A percentile compares a stretch with the other conserved stretches of the same genome.
These are phyloP conservation scores for Drosophila gunungcola DNA, from an alignment of 1,140 invertebrate genomes.

Conservation along the genomic window DNA sequence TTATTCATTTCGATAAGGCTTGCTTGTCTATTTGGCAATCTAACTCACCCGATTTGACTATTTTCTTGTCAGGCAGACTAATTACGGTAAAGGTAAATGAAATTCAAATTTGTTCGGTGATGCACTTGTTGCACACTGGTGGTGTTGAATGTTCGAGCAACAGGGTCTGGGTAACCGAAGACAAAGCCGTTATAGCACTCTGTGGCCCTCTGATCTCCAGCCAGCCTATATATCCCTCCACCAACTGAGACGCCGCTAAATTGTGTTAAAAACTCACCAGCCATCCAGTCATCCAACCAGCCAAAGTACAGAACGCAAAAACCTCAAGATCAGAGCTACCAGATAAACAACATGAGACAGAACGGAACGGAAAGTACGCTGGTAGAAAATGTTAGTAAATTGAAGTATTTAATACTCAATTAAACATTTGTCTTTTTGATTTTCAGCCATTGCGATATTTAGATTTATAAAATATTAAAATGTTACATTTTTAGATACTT, in stretches of 20 bases:
- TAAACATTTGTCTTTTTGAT: too few species aligned
- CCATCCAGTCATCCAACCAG: conserved; percentile 18
- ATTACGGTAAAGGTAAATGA: conserved; percentile 68
- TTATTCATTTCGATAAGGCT: conserved; percentile 1
- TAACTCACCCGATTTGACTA: background rate
- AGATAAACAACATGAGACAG: conserved; percentile 64
- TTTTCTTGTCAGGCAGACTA: conserved; percentile 23
- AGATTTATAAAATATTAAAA: too few species aligned
- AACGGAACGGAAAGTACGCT: conserved; percentile 38
- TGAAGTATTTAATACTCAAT: too few species aligned
- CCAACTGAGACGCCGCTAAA: conserved; percentile 61
- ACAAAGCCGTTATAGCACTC: conserved; percentile 58
- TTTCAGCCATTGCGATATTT: too few species aligned
- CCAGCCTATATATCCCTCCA: conserved; percentile 6
- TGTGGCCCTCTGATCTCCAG: background rate
- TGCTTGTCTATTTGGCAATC: background rate
- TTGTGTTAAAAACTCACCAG: conserved; percentile 77
- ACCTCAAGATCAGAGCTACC: conserved; percentile 72
- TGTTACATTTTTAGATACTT: too few species aligned
- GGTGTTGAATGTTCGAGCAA: conserved; percentile 45
- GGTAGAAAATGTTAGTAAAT: too few species aligned
- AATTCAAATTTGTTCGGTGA: conserved; percentile 64
- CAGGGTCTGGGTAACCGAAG: conserved; percentile 53
- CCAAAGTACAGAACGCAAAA: conserved; percentile 79
- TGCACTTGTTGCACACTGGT: conserved; percentile 34